Evolutionary conservation across 2,888 invertebrate genomes (phyloP), one percentile per base, ranked within the genome.

Genomic region (Cheilosia vulpina): DNA sequence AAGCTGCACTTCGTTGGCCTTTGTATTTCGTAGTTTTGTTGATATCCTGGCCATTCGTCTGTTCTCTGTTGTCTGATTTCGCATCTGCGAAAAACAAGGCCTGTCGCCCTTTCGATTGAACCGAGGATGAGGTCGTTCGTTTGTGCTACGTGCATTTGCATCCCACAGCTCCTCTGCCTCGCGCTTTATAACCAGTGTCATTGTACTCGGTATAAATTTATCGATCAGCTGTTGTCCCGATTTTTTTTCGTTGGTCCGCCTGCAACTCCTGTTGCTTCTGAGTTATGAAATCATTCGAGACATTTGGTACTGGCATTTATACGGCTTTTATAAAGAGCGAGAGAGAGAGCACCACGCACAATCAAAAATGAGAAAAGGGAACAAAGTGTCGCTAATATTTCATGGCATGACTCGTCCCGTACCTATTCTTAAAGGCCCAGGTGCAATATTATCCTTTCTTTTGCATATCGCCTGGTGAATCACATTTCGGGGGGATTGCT

Each of bases 211-310:
- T 68, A 69, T 72, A 81, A 77, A 85, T 85, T 85, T 81, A 85
- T 81, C 81, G 85, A 85, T 85, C 85, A 85, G 85, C 85, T 85
- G 85, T 85, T 85, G 58, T n/a, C n/a, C n/a, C n/a, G n/a, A 66
- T 27, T 11, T 19, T 45, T 58, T 19, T 53, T 19, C 15, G 24
- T 60, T 52, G 27, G 34, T 77, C 50, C 47, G 65, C 58, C 71
- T 68, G 68, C n/a, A 50, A 65, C 66, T 81, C 81, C 85, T 85
- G 85, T 85, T 85, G 85, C 81, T 85, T 62, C 72, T 85, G 72
- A 77, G 76, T 77, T 85, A 81, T 77, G 81, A 72, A 81, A 85
- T 76, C 52, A 55, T 73, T 77, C 60, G 13, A 50, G 60, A 41
- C 71, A 71, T 72, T 79, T 58, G 72, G 60, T 52, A 13, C 41